Evolutionary conservation across 2,113 vertebrate genomes (phyloP), one percentile per base, ranked within the genome.

Genomic region (Rhodinocichla rosea): DNA sequence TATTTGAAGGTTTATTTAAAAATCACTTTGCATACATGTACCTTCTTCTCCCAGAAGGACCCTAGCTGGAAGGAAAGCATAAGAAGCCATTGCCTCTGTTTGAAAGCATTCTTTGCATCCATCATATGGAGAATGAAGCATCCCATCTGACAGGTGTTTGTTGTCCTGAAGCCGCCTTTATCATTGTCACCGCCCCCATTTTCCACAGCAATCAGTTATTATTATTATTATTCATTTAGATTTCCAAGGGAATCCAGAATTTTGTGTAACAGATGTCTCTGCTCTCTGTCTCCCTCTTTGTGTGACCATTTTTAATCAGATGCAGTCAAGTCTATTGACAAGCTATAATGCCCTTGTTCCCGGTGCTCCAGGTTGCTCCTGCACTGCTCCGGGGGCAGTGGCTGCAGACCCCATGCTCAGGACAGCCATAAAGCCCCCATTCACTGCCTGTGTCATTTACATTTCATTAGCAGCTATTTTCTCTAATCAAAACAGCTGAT

Each of bases 401-500:
- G 64, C 82, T 75, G 68, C 39, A 75, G 52, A 64, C 7, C 69
- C 37, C 20, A 3, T 6, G 53, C 73, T 28, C 6, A 45, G 84
- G 73, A 35, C 1, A 68, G 50, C 74, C 55, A 81, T 35, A 76
- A 78, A 91, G 63, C 50, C 68, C 60, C 90, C 56, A 83, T 87
- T 97, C 93, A 80, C 63, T 65, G 39, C 62, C 33, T 15, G 56
- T 22, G 80, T 27, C 81, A 94, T 89, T 97, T 95, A 95, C 86
- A 96, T 92, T 96, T 87, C 89, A 97, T 97, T 97, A 97, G 79
- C 77, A 94, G 95, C 94, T 93, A 95, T 92, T 97, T 94, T 96
- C 91, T 78, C 84, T 92, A 83, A 96, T 94, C 59, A 92, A 87
- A 95, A 88, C 56, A 94, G 91, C 78, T 49, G 77, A 90, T 50